Percentiles rank a stretch among this genome's conserved stretches.
Evolutionary conservation across 2,113 vertebrate species (phyloP).

Genomic region (Ammodytes marinus): DNA sequence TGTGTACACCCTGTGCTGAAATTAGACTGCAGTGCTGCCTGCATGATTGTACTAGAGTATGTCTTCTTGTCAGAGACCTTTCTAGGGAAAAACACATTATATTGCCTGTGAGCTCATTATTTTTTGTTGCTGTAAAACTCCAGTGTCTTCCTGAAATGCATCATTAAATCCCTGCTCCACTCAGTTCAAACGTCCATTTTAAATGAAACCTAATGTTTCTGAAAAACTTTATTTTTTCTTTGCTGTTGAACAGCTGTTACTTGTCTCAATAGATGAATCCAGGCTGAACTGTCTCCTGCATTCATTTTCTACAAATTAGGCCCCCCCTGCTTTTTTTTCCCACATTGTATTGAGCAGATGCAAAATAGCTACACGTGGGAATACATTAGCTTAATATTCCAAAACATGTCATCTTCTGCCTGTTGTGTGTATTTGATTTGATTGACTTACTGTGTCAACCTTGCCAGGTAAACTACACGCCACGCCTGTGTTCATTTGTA

Average conservation of each 20-base stretch:
- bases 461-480: conserved; percentile 4
- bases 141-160: conserved; percentile 9
- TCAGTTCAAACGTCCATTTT: background rate
- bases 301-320: background rate
- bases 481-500: conserved; percentile 1
- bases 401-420: background rate
- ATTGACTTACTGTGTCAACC: conserved; percentile 15
- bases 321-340: background rate
- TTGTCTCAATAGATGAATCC: conserved; percentile 14
- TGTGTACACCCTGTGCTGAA: conserved; percentile 31
- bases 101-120: conserved; percentile 44
- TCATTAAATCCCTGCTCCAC: conserved; percentile 12
- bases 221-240: background rate
- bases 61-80: conserved; percentile 31
- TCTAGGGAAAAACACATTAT: conserved; percentile 34
- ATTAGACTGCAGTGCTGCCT: conserved; percentile 43
- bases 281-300: conserved; percentile 3
- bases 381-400: conserved; percentile 1
- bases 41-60: conserved; percentile 37
- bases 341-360: background rate
- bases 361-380: conserved; percentile 8
- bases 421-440: background rate
- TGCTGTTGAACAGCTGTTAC: conserved; percentile 10
- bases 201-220: conserved; percentile 9
- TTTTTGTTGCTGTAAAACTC: conserved; percentile 30